phyloP scores from a whole-genome alignment of 64 coral and sea anemone species.

The Catalaphyllia jardinei region DNA sequence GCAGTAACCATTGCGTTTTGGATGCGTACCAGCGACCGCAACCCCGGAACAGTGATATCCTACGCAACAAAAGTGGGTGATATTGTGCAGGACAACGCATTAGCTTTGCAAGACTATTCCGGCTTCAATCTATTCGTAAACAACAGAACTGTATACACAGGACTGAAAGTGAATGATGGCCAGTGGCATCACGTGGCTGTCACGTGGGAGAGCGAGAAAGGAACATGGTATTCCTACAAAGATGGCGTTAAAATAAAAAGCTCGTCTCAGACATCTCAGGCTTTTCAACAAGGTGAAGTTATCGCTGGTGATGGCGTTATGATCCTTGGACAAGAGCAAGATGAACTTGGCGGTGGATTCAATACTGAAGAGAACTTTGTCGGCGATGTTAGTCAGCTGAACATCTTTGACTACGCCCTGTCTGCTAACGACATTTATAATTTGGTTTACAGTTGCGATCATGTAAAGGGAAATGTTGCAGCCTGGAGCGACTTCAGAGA shows the following conservation, averaged over 20 bases:
- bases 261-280: neutral
- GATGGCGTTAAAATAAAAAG: conserved; percentile 6
- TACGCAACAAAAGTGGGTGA: conserved; percentile 49
- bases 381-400: conserved; percentile 63
- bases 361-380: conserved; percentile 63
- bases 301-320: conserved; percentile 34
- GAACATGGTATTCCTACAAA: conserved; percentile 38
- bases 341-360: conserved; percentile 47
- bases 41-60: conserved; percentile 72
- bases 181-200: conserved; percentile 87
- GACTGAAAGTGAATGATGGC: conserved; percentile 56
- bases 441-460: conserved; percentile 71
- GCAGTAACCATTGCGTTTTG: conserved; percentile 75
- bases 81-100: conserved; percentile 68
- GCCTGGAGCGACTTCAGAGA: conserved; percentile 87
- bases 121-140: conserved; percentile 74
- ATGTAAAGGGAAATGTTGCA: conserved; percentile 72
- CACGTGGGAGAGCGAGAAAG: conserved; percentile 71
- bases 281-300: conserved; percentile 60
- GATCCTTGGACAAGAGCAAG: conserved; percentile 67
- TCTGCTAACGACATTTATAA: conserved; percentile 63
- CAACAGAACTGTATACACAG: conserved; percentile 69
- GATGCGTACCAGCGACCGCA: conserved; percentile 71
- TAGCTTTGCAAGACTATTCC: conserved; percentile 71
- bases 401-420: conserved; percentile 43